A percentile compares a stretch with the other conserved stretches of the same genome.
Conservation (phyloP, 2,797 vertebrate species). For the Antrozous pallidus region DNA sequence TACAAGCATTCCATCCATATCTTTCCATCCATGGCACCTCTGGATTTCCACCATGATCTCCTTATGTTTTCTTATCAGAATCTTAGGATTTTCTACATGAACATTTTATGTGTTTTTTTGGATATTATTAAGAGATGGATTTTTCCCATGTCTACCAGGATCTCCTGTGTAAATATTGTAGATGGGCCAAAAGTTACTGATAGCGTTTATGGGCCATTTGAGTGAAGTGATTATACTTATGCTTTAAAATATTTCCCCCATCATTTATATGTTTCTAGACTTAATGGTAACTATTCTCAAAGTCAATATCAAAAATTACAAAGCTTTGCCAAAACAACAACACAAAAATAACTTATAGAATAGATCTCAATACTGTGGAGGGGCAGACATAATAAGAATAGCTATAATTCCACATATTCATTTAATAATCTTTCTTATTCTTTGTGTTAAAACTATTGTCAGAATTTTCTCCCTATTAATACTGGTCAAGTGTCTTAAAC, state of each 20-base stretch:
- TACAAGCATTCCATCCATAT: neutral
- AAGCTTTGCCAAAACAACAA: neutral
- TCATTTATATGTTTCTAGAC: neutral
- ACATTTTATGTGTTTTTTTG: neutral
- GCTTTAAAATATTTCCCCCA: constrained; percentile 70
- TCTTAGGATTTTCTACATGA: neutral
- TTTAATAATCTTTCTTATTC: neutral
- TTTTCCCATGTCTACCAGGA: constrained; percentile 78
- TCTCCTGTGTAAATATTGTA: constrained; percentile 77
- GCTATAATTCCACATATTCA: neutral
- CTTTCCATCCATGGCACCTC: neutral
- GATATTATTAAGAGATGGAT: constrained; percentile 65
- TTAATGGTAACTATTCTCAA: constrained; percentile 53
- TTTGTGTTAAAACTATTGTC: neutral
- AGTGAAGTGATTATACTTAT: constrained; percentile 58
- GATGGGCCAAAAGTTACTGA: constrained; percentile 73
- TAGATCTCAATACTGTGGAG: neutral
- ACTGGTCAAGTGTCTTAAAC: neutral
- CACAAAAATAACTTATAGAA: neutral
- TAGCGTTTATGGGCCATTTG: constrained; percentile 78
- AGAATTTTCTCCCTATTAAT: neutral
- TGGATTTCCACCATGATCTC: neutral
- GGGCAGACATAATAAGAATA: neutral
- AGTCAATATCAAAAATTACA: neutral
- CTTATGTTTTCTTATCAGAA: neutral